phyloP scores from a whole-genome alignment of 2,888 invertebrate species.

The Barypeithes pellucidus region DNA sequence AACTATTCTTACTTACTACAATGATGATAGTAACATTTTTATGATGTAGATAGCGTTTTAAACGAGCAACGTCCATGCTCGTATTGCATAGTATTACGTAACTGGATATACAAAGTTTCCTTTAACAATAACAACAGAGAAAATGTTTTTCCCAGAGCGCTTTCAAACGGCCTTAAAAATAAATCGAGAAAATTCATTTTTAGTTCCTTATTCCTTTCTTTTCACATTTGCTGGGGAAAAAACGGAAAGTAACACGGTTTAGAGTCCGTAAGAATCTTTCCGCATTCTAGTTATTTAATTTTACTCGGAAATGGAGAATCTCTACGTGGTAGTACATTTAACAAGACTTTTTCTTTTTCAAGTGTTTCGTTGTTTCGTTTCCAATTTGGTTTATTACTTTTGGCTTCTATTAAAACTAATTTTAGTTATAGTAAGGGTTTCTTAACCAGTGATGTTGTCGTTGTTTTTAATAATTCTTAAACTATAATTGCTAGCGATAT shows the following conservation, averaged over 20 bases:
- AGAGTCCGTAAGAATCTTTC: conserved; percentile 17
- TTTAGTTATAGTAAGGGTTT: background rate
- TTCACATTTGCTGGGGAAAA: conserved; percentile 1
- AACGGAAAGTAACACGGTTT: conserved; percentile 20
- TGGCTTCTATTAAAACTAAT: background rate
- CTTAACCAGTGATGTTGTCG: no score
- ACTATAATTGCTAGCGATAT: no score
- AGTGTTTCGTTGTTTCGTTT: background rate
- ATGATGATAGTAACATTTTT: no score
- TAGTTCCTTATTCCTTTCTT: conserved; percentile 25
- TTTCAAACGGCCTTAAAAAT: conserved; percentile 11
- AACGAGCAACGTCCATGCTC: no score
- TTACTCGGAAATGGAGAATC: conserved; percentile 13
- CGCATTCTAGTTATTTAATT: conserved; percentile 36
- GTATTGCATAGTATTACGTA: no score
- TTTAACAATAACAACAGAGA: background rate
- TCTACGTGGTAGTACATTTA: conserved; percentile 4
- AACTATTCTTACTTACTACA: no score
- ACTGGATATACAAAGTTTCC: background rate
- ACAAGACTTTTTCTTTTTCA: background rate
- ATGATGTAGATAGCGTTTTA: no score
- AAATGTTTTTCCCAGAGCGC: background rate
- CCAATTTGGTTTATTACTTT: background rate
- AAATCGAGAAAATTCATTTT: conserved; percentile 35
- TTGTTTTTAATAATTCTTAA: no score